A percentile compares a stretch with the other conserved stretches of the same genome.
These are phyloP conservation scores for Popillia japonica DNA, from an alignment of 1,140 invertebrate species.

Conservation along the genomic window DNA sequence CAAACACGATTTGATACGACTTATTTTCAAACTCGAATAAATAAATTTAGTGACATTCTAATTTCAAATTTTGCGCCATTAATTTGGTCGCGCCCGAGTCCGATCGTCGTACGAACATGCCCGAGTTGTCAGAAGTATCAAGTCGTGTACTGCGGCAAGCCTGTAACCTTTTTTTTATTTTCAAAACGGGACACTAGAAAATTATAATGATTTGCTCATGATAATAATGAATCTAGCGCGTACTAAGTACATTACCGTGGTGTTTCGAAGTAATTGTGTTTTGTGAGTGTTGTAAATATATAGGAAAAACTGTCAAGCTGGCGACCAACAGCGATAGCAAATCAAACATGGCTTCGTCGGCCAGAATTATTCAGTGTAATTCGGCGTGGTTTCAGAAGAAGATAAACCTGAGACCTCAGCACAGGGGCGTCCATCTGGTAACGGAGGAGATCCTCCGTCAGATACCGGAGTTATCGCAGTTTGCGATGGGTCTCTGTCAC, in stretches of 20 bases:
- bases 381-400: constrained; percentile 97
- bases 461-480: constrained; percentile 91
- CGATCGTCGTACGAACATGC: constrained; percentile 52
- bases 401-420: constrained; percentile 92
- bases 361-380: constrained; percentile 87
- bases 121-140: constrained; percentile 37
- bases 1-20: too few relatives aligned
- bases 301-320: constrained; percentile 58
- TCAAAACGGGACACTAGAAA: constrained; percentile 48
- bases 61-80: neutral
- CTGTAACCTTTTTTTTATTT: constrained; percentile 58
- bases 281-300: constrained; percentile 51
- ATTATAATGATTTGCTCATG: constrained; percentile 59
- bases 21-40: too few relatives aligned
- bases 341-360: constrained; percentile 84
- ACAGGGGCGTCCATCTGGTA: constrained; percentile 92
- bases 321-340: constrained; percentile 60
- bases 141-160: constrained; percentile 57
- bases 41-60: neutral
- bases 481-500: constrained; percentile 93
- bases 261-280: constrained; percentile 53
- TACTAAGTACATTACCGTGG: constrained; percentile 52
- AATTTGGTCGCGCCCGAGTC: constrained; percentile 48
- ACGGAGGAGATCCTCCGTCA: constrained; percentile 94
- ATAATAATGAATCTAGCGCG: constrained; percentile 59